phyloP scores from a whole-genome alignment of 2,888 invertebrate species.

The Cheilosia vulpina region DNA sequence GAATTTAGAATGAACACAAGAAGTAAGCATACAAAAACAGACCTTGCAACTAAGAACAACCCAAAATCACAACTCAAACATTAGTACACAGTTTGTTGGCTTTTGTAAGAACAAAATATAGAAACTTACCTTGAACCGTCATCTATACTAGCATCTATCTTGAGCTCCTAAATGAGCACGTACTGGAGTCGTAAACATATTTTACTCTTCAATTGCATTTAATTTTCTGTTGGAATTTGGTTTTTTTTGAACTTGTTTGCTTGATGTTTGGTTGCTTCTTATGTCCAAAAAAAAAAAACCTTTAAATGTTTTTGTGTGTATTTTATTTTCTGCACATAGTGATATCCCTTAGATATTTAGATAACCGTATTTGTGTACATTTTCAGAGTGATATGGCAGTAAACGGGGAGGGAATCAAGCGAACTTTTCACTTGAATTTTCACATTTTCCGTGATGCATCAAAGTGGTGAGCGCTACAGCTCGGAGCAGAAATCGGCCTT shows the following conservation, averaged over 20 bases:
- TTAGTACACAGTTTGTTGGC: slow-evolving; percentile 53
- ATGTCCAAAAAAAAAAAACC: slow-evolving; percentile 6
- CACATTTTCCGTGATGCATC: background rate
- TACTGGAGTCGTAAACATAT: slow-evolving; percentile 36
- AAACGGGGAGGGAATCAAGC: slow-evolving; percentile 26
- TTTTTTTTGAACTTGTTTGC: slow-evolving; percentile 40
- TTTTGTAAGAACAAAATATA: slow-evolving; percentile 23
- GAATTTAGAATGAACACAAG: slow-evolving; percentile 5
- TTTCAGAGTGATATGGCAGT: slow-evolving; percentile 21
- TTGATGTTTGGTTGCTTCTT: slow-evolving; percentile 63
- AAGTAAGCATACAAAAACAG: slow-evolving; percentile 4
- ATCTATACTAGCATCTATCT: slow-evolving; percentile 39
- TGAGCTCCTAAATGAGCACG: slow-evolving; percentile 51
- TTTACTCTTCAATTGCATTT: slow-evolving; percentile 37
- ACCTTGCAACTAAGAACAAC: slow-evolving; percentile 17
- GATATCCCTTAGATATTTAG: slow-evolving; percentile 25
- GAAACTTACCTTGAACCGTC: slow-evolving; percentile 33
- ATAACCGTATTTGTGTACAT: slow-evolving; percentile 49
- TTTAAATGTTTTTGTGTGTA: slow-evolving; percentile 49
- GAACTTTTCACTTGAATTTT: background rate
- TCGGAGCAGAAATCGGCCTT: too few relatives aligned
- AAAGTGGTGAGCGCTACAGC: too few relatives aligned
- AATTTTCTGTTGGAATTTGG: slow-evolving; percentile 23
- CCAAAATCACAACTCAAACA: slow-evolving; percentile 37
- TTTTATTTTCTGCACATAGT: slow-evolving; percentile 67